Conservation (phyloP, 2,888 invertebrate species). For the Disparrhopalites patrizii region DNA sequence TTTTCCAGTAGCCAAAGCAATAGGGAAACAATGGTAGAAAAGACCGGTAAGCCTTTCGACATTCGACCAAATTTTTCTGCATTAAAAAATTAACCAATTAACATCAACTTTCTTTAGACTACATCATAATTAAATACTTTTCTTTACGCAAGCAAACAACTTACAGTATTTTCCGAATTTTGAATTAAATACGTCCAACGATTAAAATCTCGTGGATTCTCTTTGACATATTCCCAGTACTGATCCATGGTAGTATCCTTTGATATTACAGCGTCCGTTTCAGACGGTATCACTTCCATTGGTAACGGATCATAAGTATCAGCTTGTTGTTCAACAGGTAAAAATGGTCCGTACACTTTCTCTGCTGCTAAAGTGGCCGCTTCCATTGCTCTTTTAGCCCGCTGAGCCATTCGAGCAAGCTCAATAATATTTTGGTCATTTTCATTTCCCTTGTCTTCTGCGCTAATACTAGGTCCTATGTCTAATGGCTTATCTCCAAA, state of each 20-base stretch:
- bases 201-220: slow-evolving; percentile 50
- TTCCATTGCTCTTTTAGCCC: slow-evolving; percentile 37
- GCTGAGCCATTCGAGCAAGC: slow-evolving; percentile 42
- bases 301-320: slow-evolving; percentile 43
- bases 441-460: slow-evolving; percentile 7
- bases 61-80: slow-evolving; percentile 48
- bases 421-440: slow-evolving; percentile 39
- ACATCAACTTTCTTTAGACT: too few species aligned
- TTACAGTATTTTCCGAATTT: slow-evolving; percentile 49
- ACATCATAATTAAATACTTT: too few species aligned
- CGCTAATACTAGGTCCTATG: slow-evolving; percentile 35
- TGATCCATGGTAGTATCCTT: slow-evolving; percentile 44
- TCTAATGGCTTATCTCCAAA: slow-evolving; percentile 37
- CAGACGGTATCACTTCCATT: slow-evolving; percentile 46
- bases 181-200: slow-evolving; percentile 50
- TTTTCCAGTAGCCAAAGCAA: slow-evolving; percentile 51
- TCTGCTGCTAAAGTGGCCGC: slow-evolving; percentile 29
- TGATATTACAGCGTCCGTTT: slow-evolving; percentile 32
- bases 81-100: not conserved
- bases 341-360: slow-evolving; percentile 29
- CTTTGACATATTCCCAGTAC: slow-evolving; percentile 49
- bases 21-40: slow-evolving; percentile 50
- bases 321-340: slow-evolving; percentile 29
- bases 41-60: slow-evolving; percentile 49
- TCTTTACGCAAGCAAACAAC: too few species aligned